Percentiles rank a stretch among this genome's conserved stretches.
These are phyloP conservation scores for Mergus octosetaceus DNA, from an alignment of 2,797 vertebrate species.

Conservation along the genomic window DNA sequence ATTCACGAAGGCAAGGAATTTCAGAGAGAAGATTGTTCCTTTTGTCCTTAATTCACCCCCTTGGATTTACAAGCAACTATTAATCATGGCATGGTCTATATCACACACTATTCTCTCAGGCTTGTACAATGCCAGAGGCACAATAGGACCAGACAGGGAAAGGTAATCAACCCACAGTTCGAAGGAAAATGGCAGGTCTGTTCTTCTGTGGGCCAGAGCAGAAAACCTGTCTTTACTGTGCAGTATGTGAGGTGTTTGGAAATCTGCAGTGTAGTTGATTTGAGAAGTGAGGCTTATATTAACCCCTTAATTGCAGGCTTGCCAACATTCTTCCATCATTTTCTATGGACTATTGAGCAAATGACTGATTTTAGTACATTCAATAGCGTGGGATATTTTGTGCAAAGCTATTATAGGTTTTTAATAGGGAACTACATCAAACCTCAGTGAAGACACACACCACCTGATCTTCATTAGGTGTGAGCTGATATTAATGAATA, in stretches of 20 bases:
- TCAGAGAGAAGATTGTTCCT: background rate
- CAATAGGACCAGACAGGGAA: background rate
- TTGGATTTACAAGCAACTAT: background rate
- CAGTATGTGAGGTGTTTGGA: background rate
- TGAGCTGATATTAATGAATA: background rate
- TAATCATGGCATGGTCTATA: background rate
- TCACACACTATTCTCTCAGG: background rate
- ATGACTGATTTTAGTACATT: background rate
- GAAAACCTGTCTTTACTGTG: background rate
- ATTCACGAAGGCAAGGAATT: background rate
- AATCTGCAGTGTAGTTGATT: background rate
- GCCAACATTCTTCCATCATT: background rate
- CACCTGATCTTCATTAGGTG: background rate
- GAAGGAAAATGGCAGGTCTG: background rate
- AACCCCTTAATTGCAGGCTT: background rate
- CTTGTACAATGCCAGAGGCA: background rate
- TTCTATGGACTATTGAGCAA: background rate
- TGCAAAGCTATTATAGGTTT: background rate
- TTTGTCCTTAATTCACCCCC: constrained; percentile 45
- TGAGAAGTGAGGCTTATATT: background rate
- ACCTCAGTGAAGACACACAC: background rate
- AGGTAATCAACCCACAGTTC: background rate
- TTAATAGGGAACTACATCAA: background rate
- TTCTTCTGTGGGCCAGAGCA: background rate
- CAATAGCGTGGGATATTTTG: background rate